Evolutionary conservation across 2,113 vertebrate genomes (phyloP), one percentile per base, ranked within the genome.

Genomic region (Psittacus erithacus): DNA sequence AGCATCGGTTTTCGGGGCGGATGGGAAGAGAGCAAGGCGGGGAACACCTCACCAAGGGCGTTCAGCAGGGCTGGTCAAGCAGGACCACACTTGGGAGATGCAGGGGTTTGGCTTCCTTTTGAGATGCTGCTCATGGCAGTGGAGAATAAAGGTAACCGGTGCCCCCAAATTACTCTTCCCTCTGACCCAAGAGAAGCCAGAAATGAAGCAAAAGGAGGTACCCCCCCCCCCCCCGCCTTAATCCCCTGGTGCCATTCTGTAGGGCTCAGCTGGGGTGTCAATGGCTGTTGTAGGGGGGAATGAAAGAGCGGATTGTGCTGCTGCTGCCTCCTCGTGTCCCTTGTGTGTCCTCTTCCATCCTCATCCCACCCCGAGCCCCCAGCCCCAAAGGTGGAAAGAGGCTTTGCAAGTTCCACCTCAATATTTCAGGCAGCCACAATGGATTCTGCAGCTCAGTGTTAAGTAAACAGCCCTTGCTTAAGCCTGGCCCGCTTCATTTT

Each of bases 401-500:
- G 79, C 85, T 94, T 93, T 87, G n/a, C 52, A 16, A 35, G 84
- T 50, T 84, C 88, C 88, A 59, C 87, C 84, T 64, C 82, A 80
- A 88, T 92, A 90, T 95, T 94, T 82, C 89, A 88, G 93, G 24
- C 39, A 9, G 59, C 92, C 47, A 38, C 76, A 64, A 62, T 43
- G 95, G 94, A 81, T 93, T 92, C 68, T 27, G 86, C 86, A 82
- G 90, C 96, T 94, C 87, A 83, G 12, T 4, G 39, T 67, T 93
- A 52, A 87, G 87, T n/a, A 87, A 95, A 95, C 85, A 95, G 83
- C 39, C 57, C 86, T 65, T 16, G 46, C 86, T 82, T 93, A 87
- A 93, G 87, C 92, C 80, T 10, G 74, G 88, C 90, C 92, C 28
- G 81, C 92, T 93, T 95, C 95, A 94, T 96, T 95, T 92, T 86